Conservation (phyloP, 2,797 vertebrate genomes). For the Diceros bicornis region DNA sequence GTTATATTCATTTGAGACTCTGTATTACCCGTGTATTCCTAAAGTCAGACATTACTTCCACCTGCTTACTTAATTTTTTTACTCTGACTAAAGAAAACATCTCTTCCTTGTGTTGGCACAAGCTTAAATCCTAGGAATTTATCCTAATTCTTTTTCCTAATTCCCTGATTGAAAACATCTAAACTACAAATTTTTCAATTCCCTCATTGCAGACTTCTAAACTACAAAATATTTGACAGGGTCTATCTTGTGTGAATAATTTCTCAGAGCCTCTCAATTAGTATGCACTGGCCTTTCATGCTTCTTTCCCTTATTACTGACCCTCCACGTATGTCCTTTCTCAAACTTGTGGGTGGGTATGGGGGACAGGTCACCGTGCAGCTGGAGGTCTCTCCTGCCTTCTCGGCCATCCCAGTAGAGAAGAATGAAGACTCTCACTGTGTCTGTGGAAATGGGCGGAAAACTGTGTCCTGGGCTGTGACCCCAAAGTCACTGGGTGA, state of each 20-base stretch:
- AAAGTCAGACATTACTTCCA: not conserved
- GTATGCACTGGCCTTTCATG: too few species aligned
- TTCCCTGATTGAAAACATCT: too few species aligned
- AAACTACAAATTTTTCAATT: not conserved
- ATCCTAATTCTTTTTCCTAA: not conserved
- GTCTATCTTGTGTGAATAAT: not conserved
- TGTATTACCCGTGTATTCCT: not conserved
- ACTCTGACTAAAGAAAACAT: not conserved
- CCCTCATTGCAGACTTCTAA: not conserved
- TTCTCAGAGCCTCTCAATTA: not conserved
- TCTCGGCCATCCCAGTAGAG: slow-evolving; percentile 71
- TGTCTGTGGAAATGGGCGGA: slow-evolving; percentile 82
- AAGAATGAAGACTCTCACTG: slow-evolving; percentile 83
- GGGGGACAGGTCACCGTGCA: slow-evolving; percentile 71
- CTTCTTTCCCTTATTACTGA: not conserved
- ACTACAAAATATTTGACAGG: not conserved
- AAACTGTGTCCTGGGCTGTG: slow-evolving; percentile 87
- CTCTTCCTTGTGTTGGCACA: not conserved
- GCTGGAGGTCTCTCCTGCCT: slow-evolving; percentile 83
- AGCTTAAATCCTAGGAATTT: not conserved
- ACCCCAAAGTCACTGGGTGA: slow-evolving; percentile 87
- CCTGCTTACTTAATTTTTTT: not conserved
- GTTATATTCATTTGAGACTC: not conserved
- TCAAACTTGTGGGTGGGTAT: not conserved
- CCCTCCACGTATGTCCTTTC: not conserved